Evolutionary conservation across 1,140 invertebrate species (phyloP).

Genomic region (Camponotus pennsylvanicus): DNA sequence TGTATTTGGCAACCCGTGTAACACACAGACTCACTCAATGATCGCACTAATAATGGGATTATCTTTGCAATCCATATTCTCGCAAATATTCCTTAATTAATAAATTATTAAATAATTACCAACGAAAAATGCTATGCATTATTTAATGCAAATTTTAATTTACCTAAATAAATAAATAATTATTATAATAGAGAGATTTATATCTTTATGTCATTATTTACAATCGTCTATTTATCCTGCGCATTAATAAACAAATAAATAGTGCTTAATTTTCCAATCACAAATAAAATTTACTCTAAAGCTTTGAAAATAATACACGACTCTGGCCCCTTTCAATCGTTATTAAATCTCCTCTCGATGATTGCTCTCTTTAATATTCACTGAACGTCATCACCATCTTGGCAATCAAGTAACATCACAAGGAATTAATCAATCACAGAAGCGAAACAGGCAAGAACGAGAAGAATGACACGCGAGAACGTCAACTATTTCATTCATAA

Average conservation of each 20-base stretch:
- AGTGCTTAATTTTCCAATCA: not conserved
- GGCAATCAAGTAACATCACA: slow-evolving; percentile 32
- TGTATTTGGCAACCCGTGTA: not conserved
- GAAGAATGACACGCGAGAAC: not conserved
- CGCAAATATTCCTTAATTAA: slow-evolving; percentile 6
- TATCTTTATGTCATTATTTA: not conserved
- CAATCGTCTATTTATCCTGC: not conserved
- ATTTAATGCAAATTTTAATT: not conserved
- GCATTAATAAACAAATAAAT: not conserved
- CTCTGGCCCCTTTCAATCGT: not conserved
- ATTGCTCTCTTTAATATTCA: not conserved
- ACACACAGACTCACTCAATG: not conserved
- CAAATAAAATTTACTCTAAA: not conserved
- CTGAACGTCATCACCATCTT: not conserved
- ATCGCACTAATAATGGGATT: slow-evolving; percentile 15
- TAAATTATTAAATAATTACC: slow-evolving; percentile 15
- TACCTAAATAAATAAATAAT: not conserved
- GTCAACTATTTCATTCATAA: slow-evolving; percentile 52
- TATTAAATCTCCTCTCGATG: slow-evolving; percentile 1
- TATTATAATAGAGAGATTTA: not conserved
- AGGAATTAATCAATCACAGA: not conserved
- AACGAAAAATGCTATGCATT: not conserved
- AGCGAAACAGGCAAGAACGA: not conserved
- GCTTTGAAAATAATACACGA: not conserved
- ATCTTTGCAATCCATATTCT: not conserved